Evolutionary conservation across 2,888 invertebrate genomes (phyloP), one percentile per base, ranked within the genome.

Genomic region (Agriotes lineatus): DNA sequence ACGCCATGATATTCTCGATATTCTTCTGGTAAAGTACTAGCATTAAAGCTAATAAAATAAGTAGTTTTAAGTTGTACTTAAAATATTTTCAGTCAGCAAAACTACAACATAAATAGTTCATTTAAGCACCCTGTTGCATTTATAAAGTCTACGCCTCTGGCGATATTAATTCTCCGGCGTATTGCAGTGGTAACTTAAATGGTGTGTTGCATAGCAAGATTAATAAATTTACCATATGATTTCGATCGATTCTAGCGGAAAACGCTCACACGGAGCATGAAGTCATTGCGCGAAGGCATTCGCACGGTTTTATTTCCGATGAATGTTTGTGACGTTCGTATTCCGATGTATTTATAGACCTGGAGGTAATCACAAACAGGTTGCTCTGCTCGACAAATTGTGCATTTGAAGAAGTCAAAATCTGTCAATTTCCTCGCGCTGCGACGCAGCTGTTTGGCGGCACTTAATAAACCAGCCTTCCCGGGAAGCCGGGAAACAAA

Each of bases 251-350:
- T 58, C 37, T 30, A 56, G 22, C 39, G 42, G 25, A 58, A 58
- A 58, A 44, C 35, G 33, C 14, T 60, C 45, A 35, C 60, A 12
- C n/a, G 18, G 60, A 42, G 20, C 25, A 48, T 35, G 60, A 60
- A 60, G 48, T 60, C 48, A 45, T 48, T 60, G 30, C 25, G 45
- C 48, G 45, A 33, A 52, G 12, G 52, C 52, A 33, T 33, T 52
- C 52, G 33, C 52, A 52, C 52, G 33, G 45, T 60, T 60, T 48
- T 60, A 60, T 48, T 45, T 60, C 35, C 60, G 48, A 30, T 35
- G 33, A 60, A 60, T 48, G 60, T 48, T 48, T 19, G 48, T 60
- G 60, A 60, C 60, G 60, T 60, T 48, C 42, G 19, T 58, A 60
- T 60, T 60, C 60, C 20, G 42, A 16, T 35, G 48, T 60, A 45